Evolutionary conservation across 2,888 invertebrate genomes (phyloP), one percentile per base, ranked within the genome.

Genomic region (Heteromurus nitidus): DNA sequence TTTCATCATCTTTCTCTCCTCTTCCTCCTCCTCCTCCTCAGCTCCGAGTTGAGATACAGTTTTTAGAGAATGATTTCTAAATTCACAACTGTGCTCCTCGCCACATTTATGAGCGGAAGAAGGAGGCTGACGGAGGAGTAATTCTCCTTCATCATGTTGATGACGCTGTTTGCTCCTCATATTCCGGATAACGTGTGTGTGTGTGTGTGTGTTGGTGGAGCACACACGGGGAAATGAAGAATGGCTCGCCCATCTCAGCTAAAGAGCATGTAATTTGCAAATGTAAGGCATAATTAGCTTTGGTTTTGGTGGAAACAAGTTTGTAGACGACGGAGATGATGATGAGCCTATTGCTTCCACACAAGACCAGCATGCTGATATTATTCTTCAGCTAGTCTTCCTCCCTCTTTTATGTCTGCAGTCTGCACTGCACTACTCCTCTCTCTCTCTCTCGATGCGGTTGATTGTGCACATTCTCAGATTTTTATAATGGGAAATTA

Each of bases 191-290:
- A n/a, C n/a, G n/a, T n/a, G n/a, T n/a, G n/a, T n/a, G n/a, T n/a
- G n/a, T 7, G 36, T 36, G 36, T 36, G 36, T 36, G 36, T 36
- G 36, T 13, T 72, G 77, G 67, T 79, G 79, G 84, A 85, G 82
- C 79, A 22, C 82, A 80, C 76, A 68, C 65, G 79, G 74, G 76
- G 70, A 62, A 73, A 85, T 86, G 86, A 86, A 86, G 74, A 84
- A 86, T 86, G 85, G 82, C 31, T 69, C 60, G 84, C 84, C 85
- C 84, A 86, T 86, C 79, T 84, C 82, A 86, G 84, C 92, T 93
- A 93, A 93, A 93, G 93, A 92, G 92, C 92, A 91, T 93, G 93
- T 93, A 93, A 93, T 93, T 93, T 92, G 92, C 84, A 85, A 85
- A 85, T 84, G 83, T 83, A 85, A 76, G 81, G 84, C 80, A 85